Evolutionary conservation across 2,113 vertebrate species (phyloP), one percentile per base, ranked within the genome.

Genomic region (Catharus bicknelli): DNA sequence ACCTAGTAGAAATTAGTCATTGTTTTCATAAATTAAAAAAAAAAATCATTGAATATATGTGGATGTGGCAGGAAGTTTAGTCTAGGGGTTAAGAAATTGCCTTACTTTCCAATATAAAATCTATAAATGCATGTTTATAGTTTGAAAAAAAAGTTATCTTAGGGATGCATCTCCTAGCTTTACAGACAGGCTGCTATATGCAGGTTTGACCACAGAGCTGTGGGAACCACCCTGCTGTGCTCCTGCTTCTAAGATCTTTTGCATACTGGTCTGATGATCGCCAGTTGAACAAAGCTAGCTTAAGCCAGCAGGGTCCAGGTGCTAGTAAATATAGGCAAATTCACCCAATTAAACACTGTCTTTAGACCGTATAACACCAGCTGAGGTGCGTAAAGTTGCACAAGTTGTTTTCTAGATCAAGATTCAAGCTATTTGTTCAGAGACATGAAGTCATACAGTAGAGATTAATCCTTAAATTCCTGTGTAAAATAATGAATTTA

Each of bases 21-120:
- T n/a, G 1, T 1, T 54, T 47, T 55, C 14, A 45, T 19, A 14
- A 25, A 45, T 86, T 3, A 14, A 26, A 50, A 26, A 50, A 26
- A 50, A 50, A 26, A 26, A 22, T 48, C 47, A 40, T 53, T 0
- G 0, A 38, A 18, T 38, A 13, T 16, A 0, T 13, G 0, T 36
- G 8, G 29, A 63, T 55, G 64, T 10, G 4, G 2, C 26, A 86
- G 18, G 8, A 91, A 64, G 4, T 32, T 73, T 47, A 13, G 9
- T 26, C 10, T 32, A 80, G 10, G 4, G 1, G 0, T 55, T 68
- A 73, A 61, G 12, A 61, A 75, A 69, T 20, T 48, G 11, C n/a
- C 3, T 32, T 32, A 29, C 55, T 69, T 82, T 62, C 27, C 25
- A 58, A 23, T 23, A 67, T 26, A 32, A 62, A n/a, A 15, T n/a